Base-by-base conservation (phyloP, 2,797 vertebrate genomes). In the Helostoma temminkii region DNA sequence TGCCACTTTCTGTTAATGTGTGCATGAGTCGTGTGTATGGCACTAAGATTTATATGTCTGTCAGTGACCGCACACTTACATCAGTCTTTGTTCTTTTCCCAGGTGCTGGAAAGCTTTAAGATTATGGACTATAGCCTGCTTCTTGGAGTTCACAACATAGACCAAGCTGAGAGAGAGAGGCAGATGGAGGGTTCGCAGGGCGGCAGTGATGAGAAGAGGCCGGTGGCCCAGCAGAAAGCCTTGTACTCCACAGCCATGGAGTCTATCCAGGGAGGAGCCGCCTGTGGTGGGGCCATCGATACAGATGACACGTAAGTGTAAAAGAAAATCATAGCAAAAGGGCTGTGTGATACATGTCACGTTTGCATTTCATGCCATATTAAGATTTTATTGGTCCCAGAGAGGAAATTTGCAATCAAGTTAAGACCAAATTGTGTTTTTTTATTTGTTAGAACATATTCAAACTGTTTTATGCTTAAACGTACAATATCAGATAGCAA, bases 41-140 rank as follows among this genome's bases (percentile, higher is more conserved):
- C 39, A 32, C 41, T 25, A 47, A 42, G 28, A 54, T 69, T 39
- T 58, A 34, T 32, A 46, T 60, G 7, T 79, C 54, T 28, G 19
- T 66, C 74, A 66, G 61, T 68, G 47, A 50, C 39, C 4, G 11
- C 22, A 21, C 25, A 0, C 28, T 66, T 18, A 14, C 4, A 4
- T 57, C 16, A 22, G 22, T 60, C 1, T 21, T 10, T 69, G 7
- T 24, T 67, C 91, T 92, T 87, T 89, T 63, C 36, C 67, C 85
- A 95, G 95, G 95, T 95, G 34, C 91, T 99, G 78, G 97, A 99
- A 88, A 99, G 98, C 81, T 99, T 99, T 87, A 98, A 99, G 93
- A 99, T 99, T 87, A 99, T 99, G 97, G 98, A 99, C 93, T 99
- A 99, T 92, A 99, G 98, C 85, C 93, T 99, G 60, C 93, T 99